Conservation (phyloP, 2,888 invertebrate genomes). For the Spodoptera exigua region DNA sequence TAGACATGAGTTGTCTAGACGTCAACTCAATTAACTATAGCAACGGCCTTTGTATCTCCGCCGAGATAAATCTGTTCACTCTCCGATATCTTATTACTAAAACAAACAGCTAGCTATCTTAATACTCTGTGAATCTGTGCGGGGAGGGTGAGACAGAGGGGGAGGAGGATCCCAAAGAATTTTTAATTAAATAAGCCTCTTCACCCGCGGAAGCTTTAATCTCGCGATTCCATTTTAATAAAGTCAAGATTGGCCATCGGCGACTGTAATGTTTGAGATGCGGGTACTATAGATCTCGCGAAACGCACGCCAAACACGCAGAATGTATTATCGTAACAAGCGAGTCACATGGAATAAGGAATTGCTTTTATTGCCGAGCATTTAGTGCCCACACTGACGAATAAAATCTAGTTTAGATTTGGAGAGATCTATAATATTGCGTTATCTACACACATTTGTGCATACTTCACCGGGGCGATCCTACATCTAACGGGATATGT, state of each 20-base stretch:
- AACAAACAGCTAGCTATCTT: constrained; percentile 30
- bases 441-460: too few species aligned
- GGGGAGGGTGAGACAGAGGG: background rate
- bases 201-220: constrained; percentile 36
- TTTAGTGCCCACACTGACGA: too few species aligned
- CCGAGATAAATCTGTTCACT: constrained; percentile 13
- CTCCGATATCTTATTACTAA: constrained; percentile 13
- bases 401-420: too few species aligned
- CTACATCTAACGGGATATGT: too few species aligned
- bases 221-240: constrained; percentile 34
- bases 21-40: background rate
- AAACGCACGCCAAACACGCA: constrained; percentile 19
- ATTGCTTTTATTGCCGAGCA: too few species aligned
- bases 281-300: constrained; percentile 15
- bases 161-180: constrained; percentile 19
- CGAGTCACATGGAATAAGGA: too few species aligned
- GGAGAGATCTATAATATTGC: too few species aligned
- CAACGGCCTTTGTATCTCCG: background rate
- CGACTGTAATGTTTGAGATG: constrained; percentile 13
- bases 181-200: constrained; percentile 56
- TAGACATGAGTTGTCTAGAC: too few species aligned
- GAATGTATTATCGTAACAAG: background rate
- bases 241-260: constrained; percentile 12
- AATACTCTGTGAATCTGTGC: background rate
- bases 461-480: too few species aligned